A percentile compares a stretch with the other conserved stretches of the same genome.
phyloP scores from a whole-genome alignment of 2,888 invertebrate species.

The Ischnura elegans region DNA sequence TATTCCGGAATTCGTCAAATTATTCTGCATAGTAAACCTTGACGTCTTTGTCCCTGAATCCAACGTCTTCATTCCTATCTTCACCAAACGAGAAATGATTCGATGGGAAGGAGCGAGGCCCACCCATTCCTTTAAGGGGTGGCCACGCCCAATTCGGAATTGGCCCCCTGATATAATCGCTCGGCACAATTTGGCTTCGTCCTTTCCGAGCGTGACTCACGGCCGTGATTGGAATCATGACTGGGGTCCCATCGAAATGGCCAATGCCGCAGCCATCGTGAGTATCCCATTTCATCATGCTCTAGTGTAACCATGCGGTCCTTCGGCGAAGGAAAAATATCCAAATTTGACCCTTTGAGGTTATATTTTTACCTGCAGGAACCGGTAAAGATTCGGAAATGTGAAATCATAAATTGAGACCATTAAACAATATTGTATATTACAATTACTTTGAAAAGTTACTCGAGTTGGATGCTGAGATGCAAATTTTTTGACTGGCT shows the following conservation, averaged over 20 bases:
- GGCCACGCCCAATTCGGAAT: constrained; percentile 46
- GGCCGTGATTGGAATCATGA: not conserved
- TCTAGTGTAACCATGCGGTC: not conserved
- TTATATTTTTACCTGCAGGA: not conserved
- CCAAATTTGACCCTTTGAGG: not conserved
- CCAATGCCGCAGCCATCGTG: not conserved
- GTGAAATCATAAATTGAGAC: too few species aligned
- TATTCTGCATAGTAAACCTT: too few species aligned
- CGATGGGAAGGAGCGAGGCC: not conserved
- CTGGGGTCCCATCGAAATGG: not conserved
- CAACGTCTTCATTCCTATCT: not conserved
- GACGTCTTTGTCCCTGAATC: too few species aligned
- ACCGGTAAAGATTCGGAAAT: too few species aligned
- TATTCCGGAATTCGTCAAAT: too few species aligned
- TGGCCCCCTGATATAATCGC: not conserved
- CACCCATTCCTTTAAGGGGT: constrained; percentile 26
- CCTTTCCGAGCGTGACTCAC: constrained; percentile 30
- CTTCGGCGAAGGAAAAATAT: not conserved
- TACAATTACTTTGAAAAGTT: too few species aligned
- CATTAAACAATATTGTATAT: too few species aligned
- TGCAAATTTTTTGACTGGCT: too few species aligned
- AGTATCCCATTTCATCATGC: not conserved
- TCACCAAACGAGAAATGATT: not conserved
- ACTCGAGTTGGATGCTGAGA: too few species aligned
- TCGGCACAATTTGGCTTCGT: constrained; percentile 30